A percentile compares a stretch with the other conserved stretches of the same genome.
Evolutionary conservation across 2,113 vertebrate genomes (phyloP).

Genomic region (Nothoprocta perdicaria): DNA sequence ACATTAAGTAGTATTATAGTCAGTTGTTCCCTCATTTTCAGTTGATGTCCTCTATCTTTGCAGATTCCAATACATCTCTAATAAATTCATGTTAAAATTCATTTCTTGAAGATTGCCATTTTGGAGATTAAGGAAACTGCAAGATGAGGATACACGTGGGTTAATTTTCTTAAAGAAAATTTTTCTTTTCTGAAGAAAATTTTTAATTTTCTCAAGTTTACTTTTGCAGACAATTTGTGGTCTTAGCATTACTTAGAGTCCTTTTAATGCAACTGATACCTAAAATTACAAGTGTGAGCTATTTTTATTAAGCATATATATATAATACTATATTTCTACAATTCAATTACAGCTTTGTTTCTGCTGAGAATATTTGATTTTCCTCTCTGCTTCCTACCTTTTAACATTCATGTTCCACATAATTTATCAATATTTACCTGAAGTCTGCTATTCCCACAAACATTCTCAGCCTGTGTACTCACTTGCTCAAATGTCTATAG

Average conservation of each 20-base stretch:
- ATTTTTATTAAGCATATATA: background rate
- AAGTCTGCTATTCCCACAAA: background rate
- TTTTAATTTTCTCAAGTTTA: background rate
- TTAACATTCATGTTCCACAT: background rate
- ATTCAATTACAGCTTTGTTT: background rate
- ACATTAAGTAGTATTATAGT: background rate
- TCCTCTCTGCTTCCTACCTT: background rate
- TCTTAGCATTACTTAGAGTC: background rate
- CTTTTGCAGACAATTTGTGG: background rate
- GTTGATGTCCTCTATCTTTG: background rate
- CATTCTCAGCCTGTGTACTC: background rate
- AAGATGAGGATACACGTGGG: background rate
- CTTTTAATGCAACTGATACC: background rate
- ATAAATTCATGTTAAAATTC: background rate
- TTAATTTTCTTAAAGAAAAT: background rate
- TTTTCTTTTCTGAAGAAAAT: too few relatives aligned
- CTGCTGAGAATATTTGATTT: background rate
- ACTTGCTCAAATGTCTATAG: background rate
- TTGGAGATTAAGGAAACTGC: background rate
- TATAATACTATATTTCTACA: background rate
- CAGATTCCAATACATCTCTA: background rate
- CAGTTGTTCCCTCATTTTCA: background rate
- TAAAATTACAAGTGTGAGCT: background rate
- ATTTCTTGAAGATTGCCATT: background rate
- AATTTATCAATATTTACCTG: background rate